A percentile compares a stretch with the other conserved stretches of the same genome.
These are phyloP conservation scores for Ornithorhynchus anatinus DNA, from an alignment of 2,113 vertebrate genomes.

Conservation along the genomic window DNA sequence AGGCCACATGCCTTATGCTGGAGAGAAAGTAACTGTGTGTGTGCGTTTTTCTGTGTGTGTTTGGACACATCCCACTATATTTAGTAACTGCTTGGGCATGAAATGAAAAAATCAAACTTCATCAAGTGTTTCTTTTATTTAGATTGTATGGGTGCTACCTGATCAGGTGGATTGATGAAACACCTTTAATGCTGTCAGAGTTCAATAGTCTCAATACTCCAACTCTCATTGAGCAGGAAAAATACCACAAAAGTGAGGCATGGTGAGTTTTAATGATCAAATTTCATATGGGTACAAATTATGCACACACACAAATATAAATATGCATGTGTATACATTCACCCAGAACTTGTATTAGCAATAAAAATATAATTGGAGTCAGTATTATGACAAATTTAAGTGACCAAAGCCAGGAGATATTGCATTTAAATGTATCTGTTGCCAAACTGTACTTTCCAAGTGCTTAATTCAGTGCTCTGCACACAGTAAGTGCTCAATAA, in stretches of 20 bases:
- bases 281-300: constrained; percentile 31
- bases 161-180: constrained; percentile 56
- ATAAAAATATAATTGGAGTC: constrained; percentile 21
- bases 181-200: constrained; percentile 51
- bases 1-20: background rate
- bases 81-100: constrained; percentile 40
- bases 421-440: too few species aligned
- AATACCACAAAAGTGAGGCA: constrained; percentile 17
- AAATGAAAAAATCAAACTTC: constrained; percentile 49
- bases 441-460: too few species aligned
- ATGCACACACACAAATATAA: too few species aligned
- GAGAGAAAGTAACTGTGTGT: background rate
- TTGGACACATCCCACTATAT: constrained; percentile 15
- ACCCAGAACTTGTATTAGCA: constrained; percentile 21
- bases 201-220: constrained; percentile 45
- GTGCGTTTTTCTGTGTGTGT: too few species aligned
- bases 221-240: constrained; percentile 33
- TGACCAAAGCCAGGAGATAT: too few species aligned
- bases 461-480: too few species aligned
- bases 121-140: constrained; percentile 38
- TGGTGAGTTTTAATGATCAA: constrained; percentile 13
- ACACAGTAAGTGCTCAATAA: too few species aligned
- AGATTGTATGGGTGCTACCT: constrained; percentile 5
- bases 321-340: background rate
- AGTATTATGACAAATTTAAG: constrained; percentile 30